Base-by-base conservation (phyloP, 2,797 vertebrate species). In the Nothura maculosa region DNA sequence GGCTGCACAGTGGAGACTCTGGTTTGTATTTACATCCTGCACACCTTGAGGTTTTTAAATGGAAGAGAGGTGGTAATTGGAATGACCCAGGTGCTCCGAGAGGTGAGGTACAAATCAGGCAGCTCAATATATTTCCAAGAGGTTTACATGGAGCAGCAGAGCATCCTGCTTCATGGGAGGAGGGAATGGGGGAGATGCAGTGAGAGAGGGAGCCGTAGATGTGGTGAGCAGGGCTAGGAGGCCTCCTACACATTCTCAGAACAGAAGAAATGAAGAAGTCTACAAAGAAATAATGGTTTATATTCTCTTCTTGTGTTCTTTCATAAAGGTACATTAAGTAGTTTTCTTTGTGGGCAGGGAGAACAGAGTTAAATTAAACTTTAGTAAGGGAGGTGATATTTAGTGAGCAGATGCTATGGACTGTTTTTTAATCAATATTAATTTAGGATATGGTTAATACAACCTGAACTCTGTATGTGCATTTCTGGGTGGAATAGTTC, bases 211-310 rank as follows among this genome's bases (percentile, higher is more conserved):
- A 90, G 72, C 52, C 0, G 0, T 79, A 66, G 55, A 52, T 2
- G 5, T 48, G 42, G 57, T 47, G 86, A 30, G 62, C 45, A 42
- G 57, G 50, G 7, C 45, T 91, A 40, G 55, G 50, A 38, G 77
- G 52, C 90, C 40, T 34, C 86, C 57, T 86, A 77, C 48, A 12
- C 38, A 18, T 63, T 17, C 32, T 76, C 55, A 60, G 55, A 91
- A 22, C 14, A 79, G 13, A 38, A 81, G 70, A 76, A 87, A 43
- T 40, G 32, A 34, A 63, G 36, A 81, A 91, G 40, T 42, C 36
- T 91, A 68, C 52, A 42, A 84, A 81, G 77, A 84, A 13, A 10
- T 79, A 76, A 79, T 24, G 30, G 47, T 11, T 25, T 50, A 50
- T 50, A 50, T 24, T 50, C 48, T 50, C 48, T 50, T 25, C 24